Evolutionary conservation across 1,140 invertebrate genomes (phyloP), one percentile per base, ranked within the genome.

Genomic region (Drosophila neocordata): DNA sequence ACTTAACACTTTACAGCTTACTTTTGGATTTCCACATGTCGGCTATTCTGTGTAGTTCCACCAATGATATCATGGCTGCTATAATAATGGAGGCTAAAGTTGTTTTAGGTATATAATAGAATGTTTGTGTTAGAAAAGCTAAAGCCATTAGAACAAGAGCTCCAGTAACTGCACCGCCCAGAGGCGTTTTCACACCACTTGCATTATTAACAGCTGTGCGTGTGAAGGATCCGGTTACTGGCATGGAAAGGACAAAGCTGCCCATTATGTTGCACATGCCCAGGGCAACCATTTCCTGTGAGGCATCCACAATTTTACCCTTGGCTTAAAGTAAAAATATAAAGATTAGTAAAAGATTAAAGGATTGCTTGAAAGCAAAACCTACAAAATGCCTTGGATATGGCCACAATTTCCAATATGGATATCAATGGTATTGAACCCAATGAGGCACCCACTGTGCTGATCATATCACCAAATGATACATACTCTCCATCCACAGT

Each of bases 151-250:
- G 90, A 1, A 97, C 95, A 56, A 96, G 90, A 18, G 91, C 59
- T 84, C 95, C 96, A 12, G 95, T 96, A 22, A 96, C 93, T 15
- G 97, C 90, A 8, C 97, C 97, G n/a, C 96, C 96, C 48, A 97
- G 94, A 1, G 96, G 95, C 1, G 97, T 98, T 78, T 94, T 93
- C 0, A 98, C 98, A 13, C 98, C 97, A 77, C 97, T 97, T 34
- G 96, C 96, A 89, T 97, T 95, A 92, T 98, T 98, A 0, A 99
- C 95, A 0, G 97, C 97, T 7, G 97, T 98, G 69, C 97, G 93
- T 0, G 96, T 96, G 90, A 97, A 97, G 65, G 96, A 97, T 37
- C 96, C 98, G 0, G 98, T 97, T 0, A 96, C 94, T 0, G 97
- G 97, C 93, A 97, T 96, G 1, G 97, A 97, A 12, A 94, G 94